Conservation (phyloP, 2,797 vertebrate genomes). For the Betta splendens region DNA sequence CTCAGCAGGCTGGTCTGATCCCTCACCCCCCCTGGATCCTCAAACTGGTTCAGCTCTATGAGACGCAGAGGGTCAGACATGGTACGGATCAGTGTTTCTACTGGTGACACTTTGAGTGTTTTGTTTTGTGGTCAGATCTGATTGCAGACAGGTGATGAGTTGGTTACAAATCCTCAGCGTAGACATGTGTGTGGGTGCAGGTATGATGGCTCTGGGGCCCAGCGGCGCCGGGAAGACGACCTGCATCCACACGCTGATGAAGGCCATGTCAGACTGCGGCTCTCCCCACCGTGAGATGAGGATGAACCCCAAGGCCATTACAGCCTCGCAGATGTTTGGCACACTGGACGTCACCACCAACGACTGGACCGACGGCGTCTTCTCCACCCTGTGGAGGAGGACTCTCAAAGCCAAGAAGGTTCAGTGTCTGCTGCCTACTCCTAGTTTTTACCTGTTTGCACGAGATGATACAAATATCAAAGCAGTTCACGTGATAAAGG, state of each 20-base stretch:
- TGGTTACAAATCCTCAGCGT: not conserved
- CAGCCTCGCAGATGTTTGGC: slow-evolving; percentile 89
- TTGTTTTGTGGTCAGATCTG: too few relatives aligned
- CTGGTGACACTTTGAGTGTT: too few relatives aligned
- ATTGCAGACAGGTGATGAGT: not conserved
- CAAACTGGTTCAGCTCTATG: slow-evolving; percentile 88
- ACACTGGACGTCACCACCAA: slow-evolving; percentile 88
- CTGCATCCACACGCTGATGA: slow-evolving; percentile 87
- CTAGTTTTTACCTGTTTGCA: not conserved
- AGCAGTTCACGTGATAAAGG: too few relatives aligned
- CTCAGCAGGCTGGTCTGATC: slow-evolving; percentile 82
- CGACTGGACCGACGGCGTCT: slow-evolving; percentile 90
- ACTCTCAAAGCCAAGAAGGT: slow-evolving; percentile 89
- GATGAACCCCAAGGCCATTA: slow-evolving; percentile 90
- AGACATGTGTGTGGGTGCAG: slow-evolving; percentile 48
- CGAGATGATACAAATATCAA: too few relatives aligned
- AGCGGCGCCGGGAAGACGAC: slow-evolving; percentile 86
- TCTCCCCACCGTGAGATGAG: slow-evolving; percentile 86
- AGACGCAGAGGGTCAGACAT: slow-evolving; percentile 87
- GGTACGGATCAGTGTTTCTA: too few relatives aligned
- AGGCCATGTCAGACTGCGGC: slow-evolving; percentile 85
- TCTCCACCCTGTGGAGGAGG: slow-evolving; percentile 89
- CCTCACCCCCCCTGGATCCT: slow-evolving; percentile 86
- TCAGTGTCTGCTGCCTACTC: not conserved
- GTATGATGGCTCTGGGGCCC: slow-evolving; percentile 88